Evolutionary conservation across 37 sponge, comb jelly and placozoan species (phyloP).

Genomic region (Geodia barretti): DNA sequence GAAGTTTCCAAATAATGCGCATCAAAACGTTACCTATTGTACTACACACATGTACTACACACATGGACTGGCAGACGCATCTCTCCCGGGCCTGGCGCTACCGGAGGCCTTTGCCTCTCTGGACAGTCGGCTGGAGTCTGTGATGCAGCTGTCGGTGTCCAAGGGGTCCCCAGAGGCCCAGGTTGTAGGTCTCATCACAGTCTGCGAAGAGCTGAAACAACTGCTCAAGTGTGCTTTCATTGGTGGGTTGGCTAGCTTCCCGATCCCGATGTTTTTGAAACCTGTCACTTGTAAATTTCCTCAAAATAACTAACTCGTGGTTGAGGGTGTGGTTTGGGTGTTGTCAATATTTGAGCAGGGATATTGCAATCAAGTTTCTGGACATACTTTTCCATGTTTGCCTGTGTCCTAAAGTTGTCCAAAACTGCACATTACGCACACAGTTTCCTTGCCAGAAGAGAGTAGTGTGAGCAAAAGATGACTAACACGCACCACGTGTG

Average conservation of each 20-base stretch:
- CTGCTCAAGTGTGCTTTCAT: slow-evolving; percentile 72
- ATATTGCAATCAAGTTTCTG: neutral
- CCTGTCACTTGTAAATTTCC: too few species aligned
- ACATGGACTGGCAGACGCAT: neutral
- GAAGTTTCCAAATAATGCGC: neutral
- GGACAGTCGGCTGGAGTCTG: slow-evolving; percentile 55
- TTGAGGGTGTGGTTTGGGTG: too few species aligned
- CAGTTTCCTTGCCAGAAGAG: too few species aligned
- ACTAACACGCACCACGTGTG: too few species aligned
- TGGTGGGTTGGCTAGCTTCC: slow-evolving; percentile 34
- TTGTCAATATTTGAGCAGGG: too few species aligned
- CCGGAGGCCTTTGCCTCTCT: slow-evolving; percentile 53
- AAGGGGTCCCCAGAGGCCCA: slow-evolving; percentile 55
- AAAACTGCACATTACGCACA: too few species aligned
- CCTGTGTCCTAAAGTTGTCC: too few species aligned
- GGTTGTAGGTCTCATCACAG: slow-evolving; percentile 46
- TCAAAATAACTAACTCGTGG: too few species aligned
- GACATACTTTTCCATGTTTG: neutral
- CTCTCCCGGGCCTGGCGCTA: slow-evolving; percentile 60
- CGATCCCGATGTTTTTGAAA: too few species aligned
- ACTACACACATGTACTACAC: neutral
- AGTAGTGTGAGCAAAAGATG: too few species aligned
- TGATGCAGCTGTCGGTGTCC: slow-evolving; percentile 34
- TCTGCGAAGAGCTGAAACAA: slow-evolving; percentile 67
- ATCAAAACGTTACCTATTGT: neutral